Evolutionary conservation across 2,113 vertebrate species (phyloP).

Genomic region (Colistium nudipinnis): DNA sequence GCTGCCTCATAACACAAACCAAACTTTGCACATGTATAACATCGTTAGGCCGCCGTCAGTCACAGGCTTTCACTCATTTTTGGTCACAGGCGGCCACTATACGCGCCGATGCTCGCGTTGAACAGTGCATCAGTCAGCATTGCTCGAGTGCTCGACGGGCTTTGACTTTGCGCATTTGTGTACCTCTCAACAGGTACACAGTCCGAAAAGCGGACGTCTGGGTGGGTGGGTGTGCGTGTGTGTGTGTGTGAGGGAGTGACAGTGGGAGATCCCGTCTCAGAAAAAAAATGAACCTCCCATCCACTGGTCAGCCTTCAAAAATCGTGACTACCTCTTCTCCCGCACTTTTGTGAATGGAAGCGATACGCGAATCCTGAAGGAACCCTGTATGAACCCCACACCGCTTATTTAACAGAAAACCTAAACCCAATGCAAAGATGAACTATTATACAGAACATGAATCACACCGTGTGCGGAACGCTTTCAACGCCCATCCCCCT

Average conservation of each 20-base stretch:
- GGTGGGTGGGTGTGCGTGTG: constrained; percentile 26
- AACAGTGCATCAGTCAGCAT: not conserved
- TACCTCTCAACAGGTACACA: constrained; percentile 59
- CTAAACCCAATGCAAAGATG: constrained; percentile 17
- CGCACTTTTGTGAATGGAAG: constrained; percentile 3
- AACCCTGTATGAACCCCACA: constrained; percentile 13
- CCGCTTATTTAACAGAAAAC: not conserved
- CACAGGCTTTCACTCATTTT: not conserved
- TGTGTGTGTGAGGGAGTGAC: constrained; percentile 20
- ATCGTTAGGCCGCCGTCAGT: not conserved
- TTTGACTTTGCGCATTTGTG: constrained; percentile 36
- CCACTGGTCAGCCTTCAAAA: constrained; percentile 49
- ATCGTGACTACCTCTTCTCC: constrained; percentile 66
- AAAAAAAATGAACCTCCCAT: constrained; percentile 40
- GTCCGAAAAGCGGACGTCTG: constrained; percentile 18
- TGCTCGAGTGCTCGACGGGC: not conserved
- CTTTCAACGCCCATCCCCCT: constrained; percentile 11
- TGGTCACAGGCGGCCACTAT: not conserved
- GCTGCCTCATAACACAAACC: constrained; percentile 8
- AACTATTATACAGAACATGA: constrained; percentile 16
- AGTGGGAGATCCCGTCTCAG: constrained; percentile 42
- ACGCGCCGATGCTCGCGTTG: not conserved
- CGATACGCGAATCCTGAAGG: not conserved
- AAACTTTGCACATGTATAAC: no score
- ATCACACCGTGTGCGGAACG: no score